Evolutionary conservation across 2,797 vertebrate species (phyloP).

Genomic region (Takifugu rubripes): DNA sequence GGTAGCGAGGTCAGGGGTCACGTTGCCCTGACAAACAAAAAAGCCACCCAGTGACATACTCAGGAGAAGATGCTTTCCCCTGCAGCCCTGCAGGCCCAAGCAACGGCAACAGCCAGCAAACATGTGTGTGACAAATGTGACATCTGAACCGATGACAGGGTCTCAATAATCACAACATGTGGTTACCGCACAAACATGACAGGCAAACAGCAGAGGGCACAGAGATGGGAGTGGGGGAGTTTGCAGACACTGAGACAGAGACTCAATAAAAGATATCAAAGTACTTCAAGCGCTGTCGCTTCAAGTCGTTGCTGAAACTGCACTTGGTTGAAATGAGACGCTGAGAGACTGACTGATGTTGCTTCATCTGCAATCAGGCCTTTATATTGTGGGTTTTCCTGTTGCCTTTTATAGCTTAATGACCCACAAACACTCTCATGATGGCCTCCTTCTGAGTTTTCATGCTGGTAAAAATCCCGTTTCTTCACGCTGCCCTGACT

Average conservation of each 20-base stretch:
- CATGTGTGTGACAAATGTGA: constrained; percentile 74
- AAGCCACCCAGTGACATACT: constrained; percentile 64
- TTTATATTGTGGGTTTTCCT: constrained; percentile 50
- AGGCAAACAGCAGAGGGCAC: constrained; percentile 3
- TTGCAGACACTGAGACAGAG: constrained; percentile 15
- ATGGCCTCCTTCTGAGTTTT: constrained; percentile 32
- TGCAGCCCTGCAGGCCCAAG: constrained; percentile 30
- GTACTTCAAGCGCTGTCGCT: constrained; percentile 16
- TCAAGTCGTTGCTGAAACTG: constrained; percentile 41
- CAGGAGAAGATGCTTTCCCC: constrained; percentile 62
- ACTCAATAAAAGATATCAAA: constrained; percentile 30
- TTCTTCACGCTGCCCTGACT: constrained; percentile 28
- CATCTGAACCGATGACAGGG: constrained; percentile 55
- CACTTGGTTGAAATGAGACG: constrained; percentile 47
- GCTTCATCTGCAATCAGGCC: constrained; percentile 44
- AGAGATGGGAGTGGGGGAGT: constrained; percentile 4
- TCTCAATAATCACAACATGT: constrained; percentile 60
- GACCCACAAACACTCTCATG: constrained; percentile 44
- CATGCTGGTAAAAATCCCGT: constrained; percentile 28
- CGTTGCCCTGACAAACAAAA: constrained; percentile 60
- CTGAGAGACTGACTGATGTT: constrained; percentile 51
- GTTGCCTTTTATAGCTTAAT: constrained; percentile 49
- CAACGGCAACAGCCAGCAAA: constrained; percentile 65
- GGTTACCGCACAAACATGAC: constrained; percentile 46
- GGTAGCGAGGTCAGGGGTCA: constrained; percentile 63